phyloP scores from a whole-genome alignment of 2,113 vertebrate genomes.

The Calyptommatus sinebrachiatus region DNA sequence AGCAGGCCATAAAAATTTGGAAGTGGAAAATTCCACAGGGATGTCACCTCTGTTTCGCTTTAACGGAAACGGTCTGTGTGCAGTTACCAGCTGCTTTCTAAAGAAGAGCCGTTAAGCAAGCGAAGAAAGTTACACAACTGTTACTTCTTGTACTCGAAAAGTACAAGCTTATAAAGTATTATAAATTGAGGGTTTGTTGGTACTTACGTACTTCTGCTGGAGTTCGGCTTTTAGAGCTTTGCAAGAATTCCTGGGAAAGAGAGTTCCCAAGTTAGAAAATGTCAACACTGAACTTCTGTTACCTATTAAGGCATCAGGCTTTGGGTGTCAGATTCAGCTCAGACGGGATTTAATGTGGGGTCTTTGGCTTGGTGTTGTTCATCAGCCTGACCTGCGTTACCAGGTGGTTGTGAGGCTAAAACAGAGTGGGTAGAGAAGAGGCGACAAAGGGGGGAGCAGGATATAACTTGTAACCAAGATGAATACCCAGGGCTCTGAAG shows the following conservation, averaged over 20 bases:
- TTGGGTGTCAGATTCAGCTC: too few species aligned
- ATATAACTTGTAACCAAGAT: too few species aligned
- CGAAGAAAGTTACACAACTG: not conserved
- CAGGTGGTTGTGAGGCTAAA: not conserved
- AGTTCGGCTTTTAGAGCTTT: not conserved
- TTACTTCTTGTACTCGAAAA: not conserved
- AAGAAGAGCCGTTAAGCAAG: slow-evolving; percentile 21
- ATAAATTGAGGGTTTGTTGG: not conserved
- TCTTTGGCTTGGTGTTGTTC: not conserved
- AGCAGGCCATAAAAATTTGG: not conserved
- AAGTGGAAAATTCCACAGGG: slow-evolving; percentile 23
- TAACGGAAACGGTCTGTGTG: not conserved
- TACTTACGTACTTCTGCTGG: not conserved
- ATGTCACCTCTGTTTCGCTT: not conserved
- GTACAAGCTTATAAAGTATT: not conserved
- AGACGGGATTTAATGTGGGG: too few species aligned
- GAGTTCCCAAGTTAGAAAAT: not conserved
- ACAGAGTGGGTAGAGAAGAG: too few species aligned
- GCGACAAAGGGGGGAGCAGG: too few species aligned
- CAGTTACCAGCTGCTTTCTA: slow-evolving; percentile 21
- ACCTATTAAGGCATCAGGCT: too few species aligned
- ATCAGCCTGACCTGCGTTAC: not conserved
- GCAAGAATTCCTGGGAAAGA: not conserved
- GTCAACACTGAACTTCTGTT: not conserved
- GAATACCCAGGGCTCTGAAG: too few species aligned